Conservation (phyloP, 2,797 vertebrate species). For the Oryzias sinensis region DNA sequence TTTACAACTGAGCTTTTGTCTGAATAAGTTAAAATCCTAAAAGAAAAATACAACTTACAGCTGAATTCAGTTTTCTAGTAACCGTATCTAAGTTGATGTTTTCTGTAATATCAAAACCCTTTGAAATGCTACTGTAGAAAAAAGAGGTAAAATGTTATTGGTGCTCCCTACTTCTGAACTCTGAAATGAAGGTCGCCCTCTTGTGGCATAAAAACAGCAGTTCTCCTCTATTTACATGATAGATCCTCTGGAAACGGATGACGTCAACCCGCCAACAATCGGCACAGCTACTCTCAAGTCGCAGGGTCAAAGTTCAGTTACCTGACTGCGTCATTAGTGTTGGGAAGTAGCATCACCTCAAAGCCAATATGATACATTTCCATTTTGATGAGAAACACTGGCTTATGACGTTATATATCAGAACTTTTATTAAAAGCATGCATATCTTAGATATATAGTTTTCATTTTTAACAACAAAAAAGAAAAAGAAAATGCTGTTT, state of each 20-base stretch:
- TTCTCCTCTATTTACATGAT: slow-evolving; percentile 71
- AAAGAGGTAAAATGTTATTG: slow-evolving; percentile 82
- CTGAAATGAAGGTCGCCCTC: slow-evolving; percentile 74
- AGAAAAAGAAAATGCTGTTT: slow-evolving; percentile 63
- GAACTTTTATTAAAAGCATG: slow-evolving; percentile 79
- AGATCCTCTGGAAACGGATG: slow-evolving; percentile 64
- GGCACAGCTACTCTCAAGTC: slow-evolving; percentile 35
- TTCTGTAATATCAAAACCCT: slow-evolving; percentile 75
- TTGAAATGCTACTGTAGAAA: slow-evolving; percentile 81
- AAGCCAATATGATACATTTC: slow-evolving; percentile 44
- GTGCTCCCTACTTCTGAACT: slow-evolving; percentile 67
- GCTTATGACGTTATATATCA: slow-evolving; percentile 68
- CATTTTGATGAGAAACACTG: slow-evolving; percentile 57
- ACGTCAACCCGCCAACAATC: slow-evolving; percentile 53
- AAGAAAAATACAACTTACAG: slow-evolving; percentile 69
- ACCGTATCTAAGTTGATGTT: slow-evolving; percentile 75
- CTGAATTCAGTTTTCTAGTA: slow-evolving; percentile 59
- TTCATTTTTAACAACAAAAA: slow-evolving; percentile 54
- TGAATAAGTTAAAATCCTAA: slow-evolving; percentile 76
- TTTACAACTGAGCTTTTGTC: slow-evolving; percentile 61
- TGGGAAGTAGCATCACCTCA: slow-evolving; percentile 39
- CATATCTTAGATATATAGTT: slow-evolving; percentile 72
- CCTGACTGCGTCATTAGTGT: slow-evolving; percentile 35
- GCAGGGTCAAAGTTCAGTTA: slow-evolving; percentile 40
- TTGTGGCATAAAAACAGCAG: slow-evolving; percentile 79